Evolutionary conservation across 1,140 invertebrate genomes (phyloP), one percentile per base, ranked within the genome.

Genomic region (Aphidius gifuensis): DNA sequence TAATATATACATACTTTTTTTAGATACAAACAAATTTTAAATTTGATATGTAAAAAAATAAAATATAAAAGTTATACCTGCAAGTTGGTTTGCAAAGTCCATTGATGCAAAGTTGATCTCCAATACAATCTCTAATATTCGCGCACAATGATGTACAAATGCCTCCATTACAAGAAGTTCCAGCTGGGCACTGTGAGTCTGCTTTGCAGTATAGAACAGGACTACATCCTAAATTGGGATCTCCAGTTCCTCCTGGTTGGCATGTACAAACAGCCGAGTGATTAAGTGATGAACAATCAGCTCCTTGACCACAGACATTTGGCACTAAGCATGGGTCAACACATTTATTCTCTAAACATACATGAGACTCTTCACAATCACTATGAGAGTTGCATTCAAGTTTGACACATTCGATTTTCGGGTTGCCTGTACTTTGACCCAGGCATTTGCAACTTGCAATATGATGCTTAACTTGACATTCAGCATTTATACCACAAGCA

Each of bases 211-310:
- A 92, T 66, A 92, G 89, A 44, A 93, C 81, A 5, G 85, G 83
- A 45, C 91, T 86, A 72, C 92, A 94, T 8, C 92, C 92, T 42
- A 93, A 80, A 60, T 90, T 87, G 16, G 93, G 90, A 80, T 95
- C 91, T 53, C 93, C 93, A 8, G 92, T 93, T 61, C 86, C 90
- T 21, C 92, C 93, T 16, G 90, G 82, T 71, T 86, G 80, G 74
- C 94, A 96, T 6, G 85, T 85, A 71, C 93, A 96, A 9, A 90
- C 81, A 3, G 88, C 89, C n/a, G 88, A 84, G 67, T 92, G 90
- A 73, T 89, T 90, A 57, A 83, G 81, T 0, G 88, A 83, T 9
- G 79, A 79, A 71, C 92, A 93, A 53, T 86, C 84, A 2, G 92
- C 89, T 69, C 90, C 89, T 63, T 87, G 84, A 2, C 93, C 93